These are phyloP conservation scores for Malurus elegans DNA, from an alignment of 2,113 vertebrate species.

Conservation along the genomic window DNA sequence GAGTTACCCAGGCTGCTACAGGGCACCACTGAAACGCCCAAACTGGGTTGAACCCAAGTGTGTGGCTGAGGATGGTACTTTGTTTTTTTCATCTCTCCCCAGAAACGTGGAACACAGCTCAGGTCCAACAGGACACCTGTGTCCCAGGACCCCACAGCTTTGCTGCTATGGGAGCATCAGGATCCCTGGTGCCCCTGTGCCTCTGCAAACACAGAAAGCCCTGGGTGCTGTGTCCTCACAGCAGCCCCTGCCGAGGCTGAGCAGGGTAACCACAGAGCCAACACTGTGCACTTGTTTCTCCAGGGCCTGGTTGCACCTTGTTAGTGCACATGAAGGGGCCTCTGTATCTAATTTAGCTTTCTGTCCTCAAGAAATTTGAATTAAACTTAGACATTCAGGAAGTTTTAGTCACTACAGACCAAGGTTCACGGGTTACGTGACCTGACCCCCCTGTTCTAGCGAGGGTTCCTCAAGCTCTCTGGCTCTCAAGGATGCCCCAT, in stretches of 20 bases:
- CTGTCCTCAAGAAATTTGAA: constrained; percentile 14
- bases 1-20: background rate
- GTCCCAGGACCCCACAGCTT: background rate
- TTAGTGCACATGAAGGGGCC: background rate
- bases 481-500: background rate
- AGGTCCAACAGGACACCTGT: rapidly evolving
- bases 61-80: background rate
- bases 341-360: background rate
- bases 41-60: background rate
- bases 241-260: rapidly evolving
- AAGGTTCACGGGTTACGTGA: background rate
- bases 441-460: rapidly evolving
- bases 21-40: background rate
- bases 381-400: background rate
- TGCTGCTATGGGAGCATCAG: background rate
- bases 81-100: background rate
- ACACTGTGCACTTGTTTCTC: background rate
- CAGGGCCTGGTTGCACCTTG: background rate
- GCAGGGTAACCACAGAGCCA: background rate
- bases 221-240: background rate
- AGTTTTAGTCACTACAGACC: background rate
- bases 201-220: background rate
- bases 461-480: background rate
- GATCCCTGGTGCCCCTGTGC: background rate
- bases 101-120: background rate